These are phyloP conservation scores for Eudyptes chrysolophus DNA, from an alignment of 2,113 vertebrate species.

Conservation along the genomic window DNA sequence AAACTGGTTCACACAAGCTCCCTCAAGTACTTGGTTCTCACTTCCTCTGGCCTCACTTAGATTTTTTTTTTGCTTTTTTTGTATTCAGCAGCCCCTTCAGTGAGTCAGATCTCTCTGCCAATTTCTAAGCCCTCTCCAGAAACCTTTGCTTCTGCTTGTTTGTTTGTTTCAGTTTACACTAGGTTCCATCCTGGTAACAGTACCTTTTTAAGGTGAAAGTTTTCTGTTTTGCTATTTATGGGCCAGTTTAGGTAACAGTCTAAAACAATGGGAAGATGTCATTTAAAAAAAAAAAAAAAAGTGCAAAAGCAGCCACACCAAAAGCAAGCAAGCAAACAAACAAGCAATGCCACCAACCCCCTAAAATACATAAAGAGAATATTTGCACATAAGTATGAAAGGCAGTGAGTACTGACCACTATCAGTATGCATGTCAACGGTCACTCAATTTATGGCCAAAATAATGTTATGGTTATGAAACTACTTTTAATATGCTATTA, in stretches of 20 bases:
- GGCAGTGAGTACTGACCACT: neutral
- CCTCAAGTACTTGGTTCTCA: neutral
- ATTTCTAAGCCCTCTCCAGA: neutral
- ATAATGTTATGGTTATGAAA: neutral
- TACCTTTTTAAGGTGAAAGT: neutral
- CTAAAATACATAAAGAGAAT: neutral
- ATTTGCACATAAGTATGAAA: neutral
- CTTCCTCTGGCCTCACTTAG: neutral
- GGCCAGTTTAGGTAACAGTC: neutral
- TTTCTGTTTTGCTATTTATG: neutral
- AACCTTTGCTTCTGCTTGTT: neutral
- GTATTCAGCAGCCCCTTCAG: neutral
- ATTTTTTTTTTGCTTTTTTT: neutral
- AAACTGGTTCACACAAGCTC: neutral
- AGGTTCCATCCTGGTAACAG: neutral
- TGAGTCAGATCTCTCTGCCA: rapidly evolving
- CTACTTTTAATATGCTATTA: neutral
- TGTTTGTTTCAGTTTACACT: neutral
- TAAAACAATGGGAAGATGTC: neutral
- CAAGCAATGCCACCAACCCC: rapidly evolving
- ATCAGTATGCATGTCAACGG: rapidly evolving
- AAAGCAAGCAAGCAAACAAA: neutral
- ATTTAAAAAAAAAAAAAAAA: neutral
- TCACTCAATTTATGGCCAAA: neutral
- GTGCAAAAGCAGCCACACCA: neutral